Percentiles rank a stretch among this genome's conserved stretches.
phyloP scores from a whole-genome alignment of 37 sponge, comb jelly and placozoan genomes.

The Axinella damicornis region DNA sequence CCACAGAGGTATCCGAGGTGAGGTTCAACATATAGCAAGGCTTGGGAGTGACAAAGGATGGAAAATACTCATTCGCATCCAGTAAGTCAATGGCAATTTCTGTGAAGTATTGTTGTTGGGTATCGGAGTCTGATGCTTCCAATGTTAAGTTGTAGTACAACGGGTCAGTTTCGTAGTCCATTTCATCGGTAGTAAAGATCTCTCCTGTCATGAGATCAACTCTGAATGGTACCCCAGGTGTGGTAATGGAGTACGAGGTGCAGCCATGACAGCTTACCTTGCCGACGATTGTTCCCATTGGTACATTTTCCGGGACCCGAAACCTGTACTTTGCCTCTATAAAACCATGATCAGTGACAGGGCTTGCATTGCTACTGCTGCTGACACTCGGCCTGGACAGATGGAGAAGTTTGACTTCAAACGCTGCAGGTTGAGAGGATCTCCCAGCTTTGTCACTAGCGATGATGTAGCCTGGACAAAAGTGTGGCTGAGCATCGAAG shows the following conservation, averaged over 20 bases:
- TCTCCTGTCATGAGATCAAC: constrained; percentile 4
- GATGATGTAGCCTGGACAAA: not conserved
- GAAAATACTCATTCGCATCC: constrained; percentile 57
- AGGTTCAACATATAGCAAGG: not conserved
- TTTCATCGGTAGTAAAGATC: constrained; percentile 3
- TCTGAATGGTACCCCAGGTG: constrained; percentile 14
- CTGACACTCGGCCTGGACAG: too few relatives aligned
- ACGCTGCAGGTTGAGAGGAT: not conserved
- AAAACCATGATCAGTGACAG: constrained; percentile 28
- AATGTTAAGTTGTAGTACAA: constrained; percentile 26
- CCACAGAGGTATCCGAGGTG: not conserved
- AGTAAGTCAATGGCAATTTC: constrained; percentile 6
- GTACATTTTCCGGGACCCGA: constrained; percentile 20
- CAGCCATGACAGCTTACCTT: not conserved
- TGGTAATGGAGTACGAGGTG: not conserved
- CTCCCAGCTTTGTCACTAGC: constrained; percentile 9
- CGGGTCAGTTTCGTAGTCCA: constrained; percentile 21
- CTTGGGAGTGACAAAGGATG: constrained; percentile 19
- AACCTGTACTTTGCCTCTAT: not conserved
- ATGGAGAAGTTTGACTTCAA: not conserved
- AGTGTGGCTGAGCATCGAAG: not conserved
- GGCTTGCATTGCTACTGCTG: not conserved
- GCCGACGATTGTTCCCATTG: not conserved
- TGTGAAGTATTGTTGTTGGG: not conserved
- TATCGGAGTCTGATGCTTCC: not conserved